A percentile compares a stretch with the other conserved stretches of the same genome.
phyloP scores from a whole-genome alignment of 92 coral and sea anemone genomes.

The Chrysogorgia sp. region DNA sequence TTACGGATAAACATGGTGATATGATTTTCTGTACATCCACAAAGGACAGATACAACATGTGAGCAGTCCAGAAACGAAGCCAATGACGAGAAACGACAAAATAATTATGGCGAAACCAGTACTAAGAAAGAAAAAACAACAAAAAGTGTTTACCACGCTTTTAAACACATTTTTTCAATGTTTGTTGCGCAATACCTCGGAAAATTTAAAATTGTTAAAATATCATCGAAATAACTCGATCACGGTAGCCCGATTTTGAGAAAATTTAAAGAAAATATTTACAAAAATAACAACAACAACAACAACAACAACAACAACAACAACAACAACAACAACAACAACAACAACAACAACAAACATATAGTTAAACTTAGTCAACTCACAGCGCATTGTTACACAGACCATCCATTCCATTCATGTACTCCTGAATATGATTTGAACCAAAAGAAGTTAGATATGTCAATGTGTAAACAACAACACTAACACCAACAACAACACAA shows the following conservation, averaged over 20 bases:
- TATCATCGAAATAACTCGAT: no score
- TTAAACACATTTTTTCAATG: no score
- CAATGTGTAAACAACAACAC: no score
- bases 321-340: neutral
- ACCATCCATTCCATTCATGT: slow-evolving; percentile 30
- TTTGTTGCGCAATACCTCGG: no score
- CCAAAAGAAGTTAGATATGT: no score
- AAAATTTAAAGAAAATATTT: no score
- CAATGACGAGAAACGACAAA: slow-evolving; percentile 17
- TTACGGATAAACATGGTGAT: slow-evolving; percentile 1
- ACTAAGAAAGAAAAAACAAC: slow-evolving; percentile 1
- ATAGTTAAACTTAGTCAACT: neutral
- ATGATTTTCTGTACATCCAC: slow-evolving; percentile 2
- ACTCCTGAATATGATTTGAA: slow-evolving; percentile 11
- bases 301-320: neutral
- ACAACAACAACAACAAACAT: neutral
- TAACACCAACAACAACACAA: no score
- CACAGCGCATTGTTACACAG: slow-evolving; percentile 31
- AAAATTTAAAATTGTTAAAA: no score
- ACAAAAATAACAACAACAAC: no score
- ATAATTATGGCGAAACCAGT: slow-evolving; percentile 14
- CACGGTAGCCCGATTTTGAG: no score
- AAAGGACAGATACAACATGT: slow-evolving; percentile 24
- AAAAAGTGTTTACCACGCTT: neutral
- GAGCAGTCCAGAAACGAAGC: slow-evolving; percentile 9